Conservation (phyloP, 37 sponge, comb jelly and placozoan species). For the Agelas oroides region DNA sequence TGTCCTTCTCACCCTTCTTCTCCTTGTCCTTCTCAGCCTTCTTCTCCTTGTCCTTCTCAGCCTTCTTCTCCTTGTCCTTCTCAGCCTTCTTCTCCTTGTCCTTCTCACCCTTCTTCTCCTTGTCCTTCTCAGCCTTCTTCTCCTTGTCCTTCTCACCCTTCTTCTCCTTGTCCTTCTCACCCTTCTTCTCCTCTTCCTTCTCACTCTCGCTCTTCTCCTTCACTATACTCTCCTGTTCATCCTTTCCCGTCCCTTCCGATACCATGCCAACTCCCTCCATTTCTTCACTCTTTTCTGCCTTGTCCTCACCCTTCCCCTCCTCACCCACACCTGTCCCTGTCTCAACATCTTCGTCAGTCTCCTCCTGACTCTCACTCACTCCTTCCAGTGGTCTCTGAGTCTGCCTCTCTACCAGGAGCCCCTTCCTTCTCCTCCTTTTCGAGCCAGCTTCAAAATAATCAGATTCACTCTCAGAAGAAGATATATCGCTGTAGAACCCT, state of each 20-base stretch:
- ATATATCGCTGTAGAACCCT: slow-evolving; percentile 31
- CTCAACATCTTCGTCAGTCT: background rate
- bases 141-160: background rate
- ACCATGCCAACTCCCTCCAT: background rate
- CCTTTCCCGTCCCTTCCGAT: background rate
- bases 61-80: background rate
- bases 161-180: slow-evolving; percentile 17
- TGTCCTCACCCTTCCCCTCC: background rate
- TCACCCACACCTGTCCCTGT: background rate
- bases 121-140: background rate
- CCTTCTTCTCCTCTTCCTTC: too few species aligned
- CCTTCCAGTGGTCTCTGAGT: background rate
- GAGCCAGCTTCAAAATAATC: background rate
- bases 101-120: too few species aligned
- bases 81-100: too few species aligned
- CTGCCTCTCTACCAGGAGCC: background rate
- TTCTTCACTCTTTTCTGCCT: background rate
- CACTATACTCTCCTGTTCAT: background rate
- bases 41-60: too few species aligned
- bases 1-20: too few species aligned
- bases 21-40: too few species aligned
- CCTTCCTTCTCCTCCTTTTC: background rate
- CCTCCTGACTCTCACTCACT: background rate
- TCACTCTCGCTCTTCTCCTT: too few species aligned
- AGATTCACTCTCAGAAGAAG: slow-evolving; percentile 26